Conservation (phyloP, 2,888 invertebrate species). For the Pheosia gnoma region DNA sequence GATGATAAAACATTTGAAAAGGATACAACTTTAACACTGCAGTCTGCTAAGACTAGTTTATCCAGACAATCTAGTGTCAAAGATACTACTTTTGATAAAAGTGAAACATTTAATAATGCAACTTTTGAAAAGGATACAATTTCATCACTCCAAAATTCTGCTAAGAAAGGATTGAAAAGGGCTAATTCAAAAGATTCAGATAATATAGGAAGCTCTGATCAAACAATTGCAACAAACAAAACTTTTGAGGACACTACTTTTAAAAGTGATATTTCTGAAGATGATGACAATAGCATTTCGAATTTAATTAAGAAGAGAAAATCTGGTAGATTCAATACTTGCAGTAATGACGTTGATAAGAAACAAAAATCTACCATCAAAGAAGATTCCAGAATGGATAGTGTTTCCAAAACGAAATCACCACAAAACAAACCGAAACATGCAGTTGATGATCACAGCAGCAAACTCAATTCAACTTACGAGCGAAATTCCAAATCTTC, state of each 20-base stretch:
- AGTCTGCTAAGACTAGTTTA: conserved; percentile 4
- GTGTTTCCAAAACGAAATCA: conserved; percentile 10
- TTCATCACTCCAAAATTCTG: background rate
- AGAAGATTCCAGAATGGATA: background rate
- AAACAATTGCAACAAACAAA: conserved; percentile 12
- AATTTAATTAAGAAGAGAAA: conserved; percentile 21
- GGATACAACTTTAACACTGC: conserved; percentile 7
- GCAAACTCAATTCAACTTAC: conserved; percentile 51
- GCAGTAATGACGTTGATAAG: background rate
- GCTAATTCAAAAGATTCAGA: background rate
- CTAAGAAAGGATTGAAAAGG: background rate
- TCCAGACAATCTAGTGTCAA: conserved; percentile 17
- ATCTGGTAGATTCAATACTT: background rate
- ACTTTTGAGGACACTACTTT: conserved; percentile 26
- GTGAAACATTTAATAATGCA: conserved; percentile 27
- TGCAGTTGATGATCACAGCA: conserved; percentile 19
- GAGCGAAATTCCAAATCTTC: conserved; percentile 58
- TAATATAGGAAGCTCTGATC: background rate
- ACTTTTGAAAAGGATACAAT: conserved; percentile 23
- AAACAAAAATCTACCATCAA: background rate
- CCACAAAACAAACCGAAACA: conserved; percentile 6
- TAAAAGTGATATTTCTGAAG: conserved; percentile 21
- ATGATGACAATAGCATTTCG: conserved; percentile 13
- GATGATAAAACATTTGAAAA: conserved; percentile 26
- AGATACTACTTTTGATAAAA: conserved; percentile 34